Conservation (phyloP, 1,140 invertebrate species). For the Neodiprion virginianus region DNA sequence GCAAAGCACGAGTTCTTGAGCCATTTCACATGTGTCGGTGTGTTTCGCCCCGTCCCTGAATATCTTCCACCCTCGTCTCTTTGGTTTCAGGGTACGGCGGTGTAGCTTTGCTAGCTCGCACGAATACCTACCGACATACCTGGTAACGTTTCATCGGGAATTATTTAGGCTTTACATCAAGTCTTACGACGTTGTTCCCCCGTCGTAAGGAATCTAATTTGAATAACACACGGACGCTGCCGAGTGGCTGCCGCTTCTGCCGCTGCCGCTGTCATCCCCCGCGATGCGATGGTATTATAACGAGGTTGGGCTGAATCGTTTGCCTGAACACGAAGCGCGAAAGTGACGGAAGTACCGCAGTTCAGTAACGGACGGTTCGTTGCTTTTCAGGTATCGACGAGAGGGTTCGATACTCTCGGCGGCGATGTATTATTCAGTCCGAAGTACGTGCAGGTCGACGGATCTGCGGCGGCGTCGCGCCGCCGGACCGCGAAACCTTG, state of each 20-base stretch:
- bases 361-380: neutral
- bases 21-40: too few relatives aligned
- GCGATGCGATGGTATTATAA: neutral
- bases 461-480: neutral
- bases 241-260: neutral
- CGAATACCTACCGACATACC: slow-evolving; percentile 40
- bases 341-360: neutral
- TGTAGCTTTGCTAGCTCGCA: neutral
- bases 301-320: too few relatives aligned
- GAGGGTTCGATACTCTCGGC: neutral
- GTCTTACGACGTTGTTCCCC: slow-evolving; percentile 44
- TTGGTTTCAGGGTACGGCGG: too few relatives aligned
- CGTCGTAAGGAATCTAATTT: slow-evolving; percentile 56
- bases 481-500: too few relatives aligned
- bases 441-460: neutral
- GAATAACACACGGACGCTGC: slow-evolving; percentile 47
- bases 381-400: neutral
- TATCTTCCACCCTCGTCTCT: too few relatives aligned
- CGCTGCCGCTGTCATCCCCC: neutral
- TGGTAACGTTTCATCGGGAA: slow-evolving; percentile 47
- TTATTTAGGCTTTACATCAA: slow-evolving; percentile 58
- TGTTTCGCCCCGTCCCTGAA: too few relatives aligned
- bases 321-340: neutral
- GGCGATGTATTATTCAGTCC: too few relatives aligned
- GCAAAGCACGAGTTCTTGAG: too few relatives aligned